These are phyloP conservation scores for Theristicus caerulescens DNA, from an alignment of 2,113 vertebrate species.

Conservation along the genomic window DNA sequence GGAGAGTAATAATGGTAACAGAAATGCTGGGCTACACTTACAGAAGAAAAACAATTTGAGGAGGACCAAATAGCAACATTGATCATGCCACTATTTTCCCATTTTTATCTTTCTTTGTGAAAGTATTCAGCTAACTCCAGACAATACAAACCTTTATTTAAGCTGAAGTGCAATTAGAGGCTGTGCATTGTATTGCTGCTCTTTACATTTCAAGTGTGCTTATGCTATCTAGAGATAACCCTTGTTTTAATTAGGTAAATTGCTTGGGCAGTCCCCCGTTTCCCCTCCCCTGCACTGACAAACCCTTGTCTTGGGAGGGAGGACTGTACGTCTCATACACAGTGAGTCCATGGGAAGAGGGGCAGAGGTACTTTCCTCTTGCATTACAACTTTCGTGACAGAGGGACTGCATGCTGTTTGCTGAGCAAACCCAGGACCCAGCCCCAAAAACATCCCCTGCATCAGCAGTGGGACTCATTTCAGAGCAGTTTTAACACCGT, in stretches of 20 bases:
- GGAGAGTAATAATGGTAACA: slow-evolving; percentile 45
- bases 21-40: slow-evolving; percentile 30
- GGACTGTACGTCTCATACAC: not conserved
- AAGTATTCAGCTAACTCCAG: not conserved
- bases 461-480: not conserved
- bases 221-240: not conserved
- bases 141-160: not conserved
- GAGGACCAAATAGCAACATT: slow-evolving; percentile 42
- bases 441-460: not conserved
- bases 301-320: not conserved
- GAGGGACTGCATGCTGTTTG: not conserved
- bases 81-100: slow-evolving; percentile 35
- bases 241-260: not conserved
- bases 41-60: slow-evolving; percentile 60
- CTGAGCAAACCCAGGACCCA: not conserved
- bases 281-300: not conserved
- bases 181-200: not conserved
- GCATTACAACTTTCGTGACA: fast-evolving
- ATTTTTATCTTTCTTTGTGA: not conserved
- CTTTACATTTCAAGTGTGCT: not conserved
- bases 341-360: not conserved
- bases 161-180: not conserved
- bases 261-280: not conserved
- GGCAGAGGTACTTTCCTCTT: not conserved
- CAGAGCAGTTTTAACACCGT: not conserved